Conservation (phyloP, 2,797 vertebrate genomes). For the Ctenopoma kingsleyae region DNA sequence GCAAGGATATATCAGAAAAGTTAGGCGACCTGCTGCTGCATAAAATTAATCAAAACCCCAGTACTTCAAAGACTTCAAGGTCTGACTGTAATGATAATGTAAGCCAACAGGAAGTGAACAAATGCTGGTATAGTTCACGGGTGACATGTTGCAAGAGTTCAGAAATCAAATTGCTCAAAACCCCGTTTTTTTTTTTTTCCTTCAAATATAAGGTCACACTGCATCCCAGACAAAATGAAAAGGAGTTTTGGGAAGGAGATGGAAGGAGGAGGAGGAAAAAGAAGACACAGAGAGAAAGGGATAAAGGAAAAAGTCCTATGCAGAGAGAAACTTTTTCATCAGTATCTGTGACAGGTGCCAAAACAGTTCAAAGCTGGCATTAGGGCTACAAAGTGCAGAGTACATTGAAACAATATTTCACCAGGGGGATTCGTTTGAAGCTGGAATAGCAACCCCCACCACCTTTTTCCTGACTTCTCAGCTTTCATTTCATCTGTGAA, state of each 20-base stretch:
- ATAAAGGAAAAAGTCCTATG: slow-evolving; percentile 44
- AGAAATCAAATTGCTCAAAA: slow-evolving; percentile 1
- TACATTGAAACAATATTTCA: slow-evolving; percentile 74
- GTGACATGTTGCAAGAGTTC: slow-evolving; percentile 22
- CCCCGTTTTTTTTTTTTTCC: not conserved
- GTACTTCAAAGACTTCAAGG: slow-evolving; percentile 17
- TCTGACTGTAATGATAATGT: not conserved
- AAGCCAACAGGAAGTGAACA: slow-evolving; percentile 4
- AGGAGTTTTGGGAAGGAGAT: slow-evolving; percentile 20
- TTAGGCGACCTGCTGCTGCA: not conserved
- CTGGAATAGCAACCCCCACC: slow-evolving; percentile 18
- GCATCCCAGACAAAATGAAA: slow-evolving; percentile 7
- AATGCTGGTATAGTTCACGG: slow-evolving; percentile 2
- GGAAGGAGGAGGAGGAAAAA: slow-evolving; percentile 26
- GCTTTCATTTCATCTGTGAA: slow-evolving; percentile 64
- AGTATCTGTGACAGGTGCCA: slow-evolving; percentile 76
- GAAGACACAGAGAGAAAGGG: slow-evolving; percentile 26
- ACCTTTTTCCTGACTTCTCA: slow-evolving; percentile 44
- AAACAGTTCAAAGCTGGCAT: slow-evolving; percentile 72
- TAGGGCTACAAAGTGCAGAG: slow-evolving; percentile 69
- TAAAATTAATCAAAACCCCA: not conserved
- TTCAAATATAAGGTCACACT: not conserved
- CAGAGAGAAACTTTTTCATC: slow-evolving; percentile 66
- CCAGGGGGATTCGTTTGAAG: slow-evolving; percentile 68
- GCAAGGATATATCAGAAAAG: not conserved